Base-by-base conservation (phyloP, 30 jellyfish, hydroid and myxozoan genomes). In the Rhopilema esculentum region DNA sequence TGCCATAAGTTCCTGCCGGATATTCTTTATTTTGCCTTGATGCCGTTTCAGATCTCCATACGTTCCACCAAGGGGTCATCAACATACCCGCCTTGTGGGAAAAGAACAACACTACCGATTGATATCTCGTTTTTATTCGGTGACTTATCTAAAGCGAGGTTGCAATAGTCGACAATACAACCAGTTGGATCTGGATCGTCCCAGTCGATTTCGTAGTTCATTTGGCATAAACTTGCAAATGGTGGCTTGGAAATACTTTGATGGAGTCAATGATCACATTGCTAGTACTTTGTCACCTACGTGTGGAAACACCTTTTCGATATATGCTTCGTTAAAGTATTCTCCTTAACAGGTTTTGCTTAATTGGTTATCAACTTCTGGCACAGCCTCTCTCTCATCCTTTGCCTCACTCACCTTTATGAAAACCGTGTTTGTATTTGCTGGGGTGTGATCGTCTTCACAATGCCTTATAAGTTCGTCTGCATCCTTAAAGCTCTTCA, bases 101-200 rank as follows among this genome's bases (percentile, higher is more conserved):
- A 89, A n/a, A 89, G 66, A 1, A 89, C 84, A 40, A 89, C 62
- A 40, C 97, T 88, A 19, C 96, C 97, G 27, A 85, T 53, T 16
- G 90, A 92, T 0, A 91, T 61, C 49, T 91, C 95, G 18, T 91
- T 75, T 52, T 25, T 84, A 31, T 32, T 52, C 8, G 97, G 97
- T 8, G 28, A 76, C 79, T 86, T 77, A 71, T 91, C 88, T 49
- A 80, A 33, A 17, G 97, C 97, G 21, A 91, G 85, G 83, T 91
- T 91, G 72, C 18, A 83, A 69, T 91, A 91, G 61, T 91, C 95
- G 21, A 91, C 97, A 63, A 91, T 61, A 24, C 97, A 53, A 8
- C 96, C 97, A 8, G 97, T 57, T 22, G 97, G 69, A 77, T 91
- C 97, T 49, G 84, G 96, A 48, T 91, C 97, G 70, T 91, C 97